Conservation (phyloP, 2,113 vertebrate species). For the Serinus canaria region DNA sequence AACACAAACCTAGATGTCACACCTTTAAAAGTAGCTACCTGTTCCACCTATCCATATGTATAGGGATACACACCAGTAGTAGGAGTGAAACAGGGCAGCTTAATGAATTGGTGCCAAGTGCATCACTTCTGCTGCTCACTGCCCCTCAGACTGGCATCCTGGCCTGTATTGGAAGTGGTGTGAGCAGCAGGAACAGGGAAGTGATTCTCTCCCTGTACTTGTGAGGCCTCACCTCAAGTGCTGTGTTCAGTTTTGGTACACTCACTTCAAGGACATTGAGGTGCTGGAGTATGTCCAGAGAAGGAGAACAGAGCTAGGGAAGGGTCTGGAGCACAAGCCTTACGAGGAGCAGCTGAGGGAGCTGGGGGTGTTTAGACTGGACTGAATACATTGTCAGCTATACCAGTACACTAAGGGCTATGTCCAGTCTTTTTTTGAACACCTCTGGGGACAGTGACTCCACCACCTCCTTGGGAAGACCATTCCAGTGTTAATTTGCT, state of each 20-base stretch:
- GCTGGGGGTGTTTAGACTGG: neutral
- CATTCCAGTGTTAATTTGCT: neutral
- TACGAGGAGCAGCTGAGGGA: neutral
- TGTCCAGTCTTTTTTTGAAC: neutral
- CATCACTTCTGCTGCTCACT: neutral
- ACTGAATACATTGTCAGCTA: neutral
- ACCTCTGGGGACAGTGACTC: neutral
- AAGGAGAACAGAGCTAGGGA: neutral
- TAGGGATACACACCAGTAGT: neutral
- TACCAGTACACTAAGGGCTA: accelerated
- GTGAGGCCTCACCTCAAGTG: accelerated
- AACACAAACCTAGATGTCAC: neutral
- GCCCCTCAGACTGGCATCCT: neutral
- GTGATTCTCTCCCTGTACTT: neutral
- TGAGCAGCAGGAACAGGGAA: neutral
- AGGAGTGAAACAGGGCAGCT: neutral
- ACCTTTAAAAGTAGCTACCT: neutral
- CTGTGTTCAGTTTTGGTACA: neutral
- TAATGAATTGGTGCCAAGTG: neutral
- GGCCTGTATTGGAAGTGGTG: neutral
- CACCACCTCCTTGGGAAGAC: neutral
- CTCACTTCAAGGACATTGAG: neutral
- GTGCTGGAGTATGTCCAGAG: neutral
- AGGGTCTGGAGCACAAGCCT: neutral
- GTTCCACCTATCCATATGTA: neutral